These are phyloP conservation scores for Drosophila greeni DNA, from an alignment of 2,888 invertebrate genomes.

Conservation along the genomic window DNA sequence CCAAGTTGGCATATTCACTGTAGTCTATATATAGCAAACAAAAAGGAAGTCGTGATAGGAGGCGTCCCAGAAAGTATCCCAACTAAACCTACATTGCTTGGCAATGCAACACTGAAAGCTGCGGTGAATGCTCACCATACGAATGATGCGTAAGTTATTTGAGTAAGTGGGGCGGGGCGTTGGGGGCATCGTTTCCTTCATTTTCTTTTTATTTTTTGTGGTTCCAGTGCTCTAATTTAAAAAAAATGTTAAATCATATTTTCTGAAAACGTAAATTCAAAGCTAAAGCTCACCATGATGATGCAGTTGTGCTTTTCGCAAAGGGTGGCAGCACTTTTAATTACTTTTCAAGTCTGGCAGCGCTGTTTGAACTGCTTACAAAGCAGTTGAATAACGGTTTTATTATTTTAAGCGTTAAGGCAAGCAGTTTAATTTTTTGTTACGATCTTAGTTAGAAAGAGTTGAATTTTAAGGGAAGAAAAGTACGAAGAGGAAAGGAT, in stretches of 20 bases:
- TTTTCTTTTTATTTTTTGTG: neutral
- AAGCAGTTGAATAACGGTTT: neutral
- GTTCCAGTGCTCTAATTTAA: neutral
- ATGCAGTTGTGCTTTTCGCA: neutral
- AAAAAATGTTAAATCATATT: neutral
- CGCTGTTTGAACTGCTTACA: neutral
- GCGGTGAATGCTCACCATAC: neutral
- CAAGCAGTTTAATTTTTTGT: neutral
- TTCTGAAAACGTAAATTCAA: neutral
- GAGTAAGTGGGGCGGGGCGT: neutral
- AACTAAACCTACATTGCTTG: slow-evolving; percentile 50
- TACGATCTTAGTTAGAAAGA: neutral
- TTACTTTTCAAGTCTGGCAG: neutral
- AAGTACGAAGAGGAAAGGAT: neutral
- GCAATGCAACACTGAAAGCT: slow-evolving; percentile 46
- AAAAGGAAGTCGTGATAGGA: neutral
- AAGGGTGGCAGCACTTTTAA: neutral
- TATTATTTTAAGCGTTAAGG: neutral
- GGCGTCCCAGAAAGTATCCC: neutral
- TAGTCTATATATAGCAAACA: slow-evolving; percentile 37
- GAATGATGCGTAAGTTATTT: neutral
- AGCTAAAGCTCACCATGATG: neutral
- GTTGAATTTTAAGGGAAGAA: neutral
- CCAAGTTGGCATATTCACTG: slow-evolving; percentile 51
- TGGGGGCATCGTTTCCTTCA: neutral